phyloP scores from a whole-genome alignment of 2,888 invertebrate species.

The Barypeithes pellucidus region DNA sequence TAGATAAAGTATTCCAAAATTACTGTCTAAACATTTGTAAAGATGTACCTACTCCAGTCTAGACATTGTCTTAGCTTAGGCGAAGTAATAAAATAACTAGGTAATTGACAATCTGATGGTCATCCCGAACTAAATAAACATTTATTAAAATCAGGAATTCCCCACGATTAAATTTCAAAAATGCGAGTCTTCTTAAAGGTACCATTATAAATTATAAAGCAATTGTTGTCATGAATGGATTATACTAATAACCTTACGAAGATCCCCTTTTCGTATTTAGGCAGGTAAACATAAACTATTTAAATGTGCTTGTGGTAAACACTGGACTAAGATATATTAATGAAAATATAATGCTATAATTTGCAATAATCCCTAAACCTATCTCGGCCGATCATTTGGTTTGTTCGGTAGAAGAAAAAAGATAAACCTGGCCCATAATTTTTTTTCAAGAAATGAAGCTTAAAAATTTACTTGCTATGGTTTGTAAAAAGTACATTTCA shows the following conservation, averaged over 20 bases:
- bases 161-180: neutral
- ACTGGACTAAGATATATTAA: neutral
- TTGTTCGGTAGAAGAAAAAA: too few relatives aligned
- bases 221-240: slow-evolving; percentile 17
- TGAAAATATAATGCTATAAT: neutral
- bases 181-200: neutral
- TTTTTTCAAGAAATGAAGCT: too few relatives aligned
- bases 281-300: too few relatives aligned
- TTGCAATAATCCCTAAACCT: neutral
- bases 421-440: too few relatives aligned
- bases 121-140: neutral
- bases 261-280: neutral
- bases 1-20: too few relatives aligned
- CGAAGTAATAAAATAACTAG: neutral
- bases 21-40: too few relatives aligned
- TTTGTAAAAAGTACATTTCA: too few relatives aligned
- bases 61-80: too few relatives aligned
- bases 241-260: slow-evolving; percentile 1
- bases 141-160: neutral
- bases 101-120: neutral
- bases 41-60: too few relatives aligned
- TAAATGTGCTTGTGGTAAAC: neutral
- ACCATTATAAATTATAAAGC: neutral
- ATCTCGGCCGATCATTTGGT: too few relatives aligned
- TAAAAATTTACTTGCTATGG: too few relatives aligned